phyloP scores from a whole-genome alignment of 2,113 vertebrate genomes.

The Riparia riparia region DNA sequence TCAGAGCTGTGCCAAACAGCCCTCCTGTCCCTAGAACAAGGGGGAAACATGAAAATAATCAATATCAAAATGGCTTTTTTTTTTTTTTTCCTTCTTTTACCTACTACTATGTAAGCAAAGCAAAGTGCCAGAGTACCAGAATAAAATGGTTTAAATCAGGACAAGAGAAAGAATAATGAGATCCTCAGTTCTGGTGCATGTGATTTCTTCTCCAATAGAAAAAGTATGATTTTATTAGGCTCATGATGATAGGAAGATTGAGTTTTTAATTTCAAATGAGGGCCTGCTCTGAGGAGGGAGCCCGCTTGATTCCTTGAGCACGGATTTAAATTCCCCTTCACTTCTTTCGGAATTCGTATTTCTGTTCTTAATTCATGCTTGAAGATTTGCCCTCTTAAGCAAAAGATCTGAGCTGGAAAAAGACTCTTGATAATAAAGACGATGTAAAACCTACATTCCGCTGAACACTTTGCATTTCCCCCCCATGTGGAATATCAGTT shows the following conservation, averaged over 20 bases:
- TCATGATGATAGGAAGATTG: not conserved
- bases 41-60: not conserved
- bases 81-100: not conserved
- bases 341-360: not conserved
- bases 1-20: not conserved
- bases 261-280: not conserved
- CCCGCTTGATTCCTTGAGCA: not conserved
- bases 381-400: not conserved
- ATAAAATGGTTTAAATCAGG: not conserved
- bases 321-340: not conserved
- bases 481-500: slow-evolving; percentile 28
- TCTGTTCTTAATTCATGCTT: not conserved
- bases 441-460: slow-evolving; percentile 21
- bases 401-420: not conserved
- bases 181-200: not conserved
- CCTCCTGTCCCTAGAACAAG: not conserved
- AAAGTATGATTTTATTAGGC: not conserved
- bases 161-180: not conserved
- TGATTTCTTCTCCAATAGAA: not conserved
- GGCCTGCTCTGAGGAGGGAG: not conserved
- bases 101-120: not conserved
- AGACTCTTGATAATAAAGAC: not conserved
- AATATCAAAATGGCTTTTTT: not conserved
- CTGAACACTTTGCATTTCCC: not conserved
- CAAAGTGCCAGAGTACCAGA: not conserved